A percentile compares a stretch with the other conserved stretches of the same genome.
These are phyloP conservation scores for Spodoptera exigua DNA, from an alignment of 2,888 invertebrate species.

Conservation along the genomic window DNA sequence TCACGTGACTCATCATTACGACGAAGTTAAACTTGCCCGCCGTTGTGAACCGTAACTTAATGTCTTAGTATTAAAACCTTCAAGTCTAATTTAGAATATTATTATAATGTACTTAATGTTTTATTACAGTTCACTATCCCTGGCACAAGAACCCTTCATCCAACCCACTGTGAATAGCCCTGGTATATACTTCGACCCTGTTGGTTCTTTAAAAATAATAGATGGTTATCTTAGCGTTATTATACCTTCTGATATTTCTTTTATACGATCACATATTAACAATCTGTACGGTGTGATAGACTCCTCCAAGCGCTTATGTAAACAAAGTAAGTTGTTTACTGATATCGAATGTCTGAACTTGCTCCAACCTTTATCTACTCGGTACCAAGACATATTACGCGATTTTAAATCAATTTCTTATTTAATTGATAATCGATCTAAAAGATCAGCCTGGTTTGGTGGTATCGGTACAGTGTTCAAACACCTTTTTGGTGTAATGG, in stretches of 20 bases:
- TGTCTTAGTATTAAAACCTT: too few relatives aligned
- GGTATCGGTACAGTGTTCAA: conserved; percentile 1
- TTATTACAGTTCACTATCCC: too few relatives aligned
- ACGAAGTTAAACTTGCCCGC: not conserved
- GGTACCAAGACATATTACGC: not conserved
- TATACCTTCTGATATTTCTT: too few relatives aligned
- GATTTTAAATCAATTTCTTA: conserved; percentile 2
- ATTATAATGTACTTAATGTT: too few relatives aligned
- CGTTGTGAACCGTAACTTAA: too few relatives aligned
- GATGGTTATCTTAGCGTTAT: not conserved
- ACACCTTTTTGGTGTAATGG: not conserved
- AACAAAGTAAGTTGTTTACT: not conserved
- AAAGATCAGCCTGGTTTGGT: conserved; percentile 1
- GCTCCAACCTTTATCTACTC: not conserved
- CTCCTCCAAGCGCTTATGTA: not conserved
- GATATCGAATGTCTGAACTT: not conserved
- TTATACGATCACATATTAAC: too few relatives aligned
- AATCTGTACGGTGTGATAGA: too few relatives aligned
- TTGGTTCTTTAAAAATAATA: not conserved
- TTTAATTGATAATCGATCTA: not conserved
- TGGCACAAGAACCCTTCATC: too few relatives aligned
- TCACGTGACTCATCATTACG: not conserved
- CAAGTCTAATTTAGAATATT: too few relatives aligned
- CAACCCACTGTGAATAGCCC: not conserved
- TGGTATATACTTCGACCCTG: not conserved